A percentile compares a stretch with the other conserved stretches of the same genome.
phyloP scores from a whole-genome alignment of 2,113 vertebrate species.

The Brachyhypopomus gauderio region DNA sequence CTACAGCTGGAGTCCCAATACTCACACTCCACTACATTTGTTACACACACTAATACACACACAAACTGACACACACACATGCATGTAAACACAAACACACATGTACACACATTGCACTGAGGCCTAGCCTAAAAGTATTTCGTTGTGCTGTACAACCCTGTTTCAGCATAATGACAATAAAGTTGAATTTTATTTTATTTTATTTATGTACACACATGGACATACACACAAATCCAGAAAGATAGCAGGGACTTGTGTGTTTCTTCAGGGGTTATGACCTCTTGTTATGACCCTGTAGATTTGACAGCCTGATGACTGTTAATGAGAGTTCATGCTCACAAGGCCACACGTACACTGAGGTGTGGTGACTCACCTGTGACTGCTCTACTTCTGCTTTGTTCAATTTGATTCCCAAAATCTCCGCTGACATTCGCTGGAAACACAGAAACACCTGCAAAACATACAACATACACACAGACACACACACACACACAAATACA shows the following conservation, averaged over 20 bases:
- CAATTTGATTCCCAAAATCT: constrained; percentile 94
- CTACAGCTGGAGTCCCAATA: too few species aligned
- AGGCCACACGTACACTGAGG: background rate
- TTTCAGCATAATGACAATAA: too few species aligned
- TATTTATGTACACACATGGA: too few species aligned
- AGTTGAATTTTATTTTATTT: too few species aligned
- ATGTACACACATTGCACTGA: background rate
- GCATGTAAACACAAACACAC: constrained; percentile 54
- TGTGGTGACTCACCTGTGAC: constrained; percentile 90
- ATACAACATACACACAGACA: background rate
- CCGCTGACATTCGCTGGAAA: constrained; percentile 97
- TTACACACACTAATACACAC: constrained; percentile 18
- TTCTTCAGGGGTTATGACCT: constrained; percentile 71
- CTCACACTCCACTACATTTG: too few species aligned
- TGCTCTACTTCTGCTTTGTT: constrained; percentile 99
- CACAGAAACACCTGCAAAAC: constrained; percentile 90
- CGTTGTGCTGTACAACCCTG: too few species aligned
- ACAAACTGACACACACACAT: background rate
- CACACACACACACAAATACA: background rate
- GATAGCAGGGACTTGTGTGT: constrained; percentile 75
- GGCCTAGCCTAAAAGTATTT: too few species aligned
- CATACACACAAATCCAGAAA: constrained; percentile 68
- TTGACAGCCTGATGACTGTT: constrained; percentile 63
- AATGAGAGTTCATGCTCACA: constrained; percentile 59
- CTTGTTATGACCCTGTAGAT: constrained; percentile 67